These are phyloP conservation scores for Xenopus borealis DNA, from an alignment of 2,113 vertebrate genomes.

Conservation along the genomic window DNA sequence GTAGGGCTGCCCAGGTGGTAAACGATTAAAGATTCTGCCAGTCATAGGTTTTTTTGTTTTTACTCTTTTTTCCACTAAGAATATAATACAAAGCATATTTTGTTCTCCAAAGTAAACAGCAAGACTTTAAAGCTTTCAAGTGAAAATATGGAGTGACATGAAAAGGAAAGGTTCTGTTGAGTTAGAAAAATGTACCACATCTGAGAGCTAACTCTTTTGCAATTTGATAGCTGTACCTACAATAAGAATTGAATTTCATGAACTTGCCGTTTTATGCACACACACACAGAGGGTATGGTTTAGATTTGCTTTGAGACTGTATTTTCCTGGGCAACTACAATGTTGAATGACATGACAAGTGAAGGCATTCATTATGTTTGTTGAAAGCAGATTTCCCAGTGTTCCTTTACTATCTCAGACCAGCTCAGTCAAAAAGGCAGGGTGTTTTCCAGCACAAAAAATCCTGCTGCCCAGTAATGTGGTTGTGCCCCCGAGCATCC, in stretches of 20 bases:
- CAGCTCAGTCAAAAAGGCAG: too few species aligned
- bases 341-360: background rate
- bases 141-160: constrained; percentile 23
- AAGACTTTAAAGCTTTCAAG: background rate
- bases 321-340: background rate
- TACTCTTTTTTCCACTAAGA: background rate
- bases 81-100: constrained; percentile 4
- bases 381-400: too few species aligned
- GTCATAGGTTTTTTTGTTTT: too few species aligned
- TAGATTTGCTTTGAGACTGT: background rate
- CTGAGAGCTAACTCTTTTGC: constrained; percentile 5
- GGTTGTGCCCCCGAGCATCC: too few species aligned
- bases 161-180: constrained; percentile 21
- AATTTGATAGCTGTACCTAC: constrained; percentile 12
- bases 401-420: too few species aligned
- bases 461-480: too few species aligned
- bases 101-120: background rate
- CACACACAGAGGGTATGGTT: background rate
- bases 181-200: constrained; percentile 8
- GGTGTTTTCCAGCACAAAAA: too few species aligned
- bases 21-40: background rate
- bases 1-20: background rate
- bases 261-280: background rate
- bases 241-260: constrained; percentile 1
- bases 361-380: background rate